These are phyloP conservation scores for Cecropterus lyciades DNA, from an alignment of 1,140 invertebrate species.

Conservation along the genomic window DNA sequence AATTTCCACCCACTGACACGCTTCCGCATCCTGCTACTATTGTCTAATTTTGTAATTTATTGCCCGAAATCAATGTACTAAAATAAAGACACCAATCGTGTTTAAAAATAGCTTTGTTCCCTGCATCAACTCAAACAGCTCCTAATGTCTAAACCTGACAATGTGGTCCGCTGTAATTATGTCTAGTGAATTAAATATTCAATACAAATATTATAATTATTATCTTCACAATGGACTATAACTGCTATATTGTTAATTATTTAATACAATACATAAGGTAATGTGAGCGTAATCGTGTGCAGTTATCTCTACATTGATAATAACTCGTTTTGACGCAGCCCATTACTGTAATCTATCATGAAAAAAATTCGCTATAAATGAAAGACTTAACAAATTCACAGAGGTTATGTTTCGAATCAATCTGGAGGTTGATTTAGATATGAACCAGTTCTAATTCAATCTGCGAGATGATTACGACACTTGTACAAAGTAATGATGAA, in stretches of 20 bases:
- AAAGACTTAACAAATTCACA: background rate
- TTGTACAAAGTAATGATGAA: background rate
- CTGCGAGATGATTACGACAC: constrained; percentile 10
- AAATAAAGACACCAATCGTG: constrained; percentile 70
- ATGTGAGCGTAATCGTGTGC: background rate
- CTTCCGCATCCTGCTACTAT: constrained; percentile 47
- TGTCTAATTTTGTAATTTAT: constrained; percentile 39
- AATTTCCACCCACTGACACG: constrained; percentile 34
- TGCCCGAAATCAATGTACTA: constrained; percentile 54
- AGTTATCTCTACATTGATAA: constrained; percentile 15
- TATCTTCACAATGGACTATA: background rate
- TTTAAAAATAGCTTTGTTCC: constrained; percentile 75
- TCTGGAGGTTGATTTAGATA: constrained; percentile 20
- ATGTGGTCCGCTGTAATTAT: background rate
- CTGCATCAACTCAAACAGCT: constrained; percentile 48
- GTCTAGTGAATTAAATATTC: background rate
- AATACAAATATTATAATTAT: background rate
- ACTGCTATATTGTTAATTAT: background rate
- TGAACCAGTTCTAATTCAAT: constrained; percentile 15
- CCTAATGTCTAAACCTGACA: constrained; percentile 28
- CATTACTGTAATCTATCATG: background rate
- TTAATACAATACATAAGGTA: too few species aligned
- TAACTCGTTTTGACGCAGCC: background rate
- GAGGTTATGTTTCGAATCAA: constrained; percentile 24
- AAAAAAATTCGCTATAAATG: background rate